Conservation (phyloP, 92 coral and sea anemone genomes). For the Heliopora coerulea region DNA sequence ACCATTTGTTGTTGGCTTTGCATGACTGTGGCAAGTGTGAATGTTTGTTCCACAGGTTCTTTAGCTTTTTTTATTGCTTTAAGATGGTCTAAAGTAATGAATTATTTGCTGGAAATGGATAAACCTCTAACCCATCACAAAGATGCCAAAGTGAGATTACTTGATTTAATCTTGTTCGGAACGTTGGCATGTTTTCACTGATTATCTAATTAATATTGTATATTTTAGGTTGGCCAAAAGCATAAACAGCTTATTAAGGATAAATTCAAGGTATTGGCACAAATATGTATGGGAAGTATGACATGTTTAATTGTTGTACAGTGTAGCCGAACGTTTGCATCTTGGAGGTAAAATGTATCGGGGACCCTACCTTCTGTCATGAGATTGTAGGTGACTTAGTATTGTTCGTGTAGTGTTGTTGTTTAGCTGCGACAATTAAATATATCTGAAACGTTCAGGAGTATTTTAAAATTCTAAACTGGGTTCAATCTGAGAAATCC, state of each 20-base stretch:
- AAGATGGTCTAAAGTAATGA: conserved; percentile 89
- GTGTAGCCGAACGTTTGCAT: no score
- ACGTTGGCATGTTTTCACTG: not conserved
- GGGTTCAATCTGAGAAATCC: no score
- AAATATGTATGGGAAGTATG: not conserved
- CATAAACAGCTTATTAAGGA: conserved; percentile 93
- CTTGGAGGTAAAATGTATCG: no score
- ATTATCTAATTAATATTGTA: not conserved
- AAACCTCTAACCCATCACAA: conserved; percentile 73
- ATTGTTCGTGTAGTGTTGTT: no score
- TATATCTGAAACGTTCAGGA: no score
- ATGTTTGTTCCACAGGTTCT: no score
- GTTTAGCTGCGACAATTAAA: no score
- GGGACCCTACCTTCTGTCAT: no score
- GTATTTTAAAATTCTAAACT: no score
- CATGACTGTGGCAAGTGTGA: no score
- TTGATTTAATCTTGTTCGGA: not conserved
- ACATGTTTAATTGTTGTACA: conserved; percentile 4
- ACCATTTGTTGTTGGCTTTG: no score
- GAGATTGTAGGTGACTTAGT: no score
- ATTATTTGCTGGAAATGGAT: conserved; percentile 83
- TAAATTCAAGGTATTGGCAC: conserved; percentile 76
- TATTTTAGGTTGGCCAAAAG: conserved; percentile 78
- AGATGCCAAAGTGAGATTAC: conserved; percentile 36
- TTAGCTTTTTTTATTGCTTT: not conserved